A percentile compares a stretch with the other conserved stretches of the same genome.
Conservation (phyloP, 1,140 invertebrate species). For the Aphelenchoides besseyi region DNA sequence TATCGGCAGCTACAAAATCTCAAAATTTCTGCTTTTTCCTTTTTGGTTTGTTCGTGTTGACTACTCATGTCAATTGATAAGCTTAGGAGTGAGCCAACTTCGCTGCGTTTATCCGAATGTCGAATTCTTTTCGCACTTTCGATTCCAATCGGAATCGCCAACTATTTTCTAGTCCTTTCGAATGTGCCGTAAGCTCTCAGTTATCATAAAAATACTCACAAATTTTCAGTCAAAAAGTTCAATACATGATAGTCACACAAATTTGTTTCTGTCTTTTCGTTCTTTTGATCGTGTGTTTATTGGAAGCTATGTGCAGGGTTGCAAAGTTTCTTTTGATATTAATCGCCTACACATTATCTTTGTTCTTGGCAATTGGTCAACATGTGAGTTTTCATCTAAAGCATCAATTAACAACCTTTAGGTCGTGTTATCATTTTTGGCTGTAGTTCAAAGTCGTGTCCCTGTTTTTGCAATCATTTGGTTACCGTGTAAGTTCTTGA, state of each 20-base stretch:
- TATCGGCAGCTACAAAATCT: conserved; percentile 47
- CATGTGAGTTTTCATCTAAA: conserved; percentile 43
- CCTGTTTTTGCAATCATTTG: conserved; percentile 61
- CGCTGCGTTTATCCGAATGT: conserved; percentile 54
- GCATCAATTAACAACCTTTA: conserved; percentile 34
- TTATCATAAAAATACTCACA: not conserved
- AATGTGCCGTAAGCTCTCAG: conserved; percentile 44
- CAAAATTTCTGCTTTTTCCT: conserved; percentile 57
- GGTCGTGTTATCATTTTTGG: conserved; percentile 55
- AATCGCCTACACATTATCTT: conserved; percentile 49
- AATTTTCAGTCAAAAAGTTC: conserved; percentile 45
- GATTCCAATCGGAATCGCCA: conserved; percentile 45
- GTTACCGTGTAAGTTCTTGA: conserved; percentile 48
- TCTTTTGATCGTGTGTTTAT: conserved; percentile 48
- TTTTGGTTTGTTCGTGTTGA: too few relatives aligned
- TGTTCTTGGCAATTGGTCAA: conserved; percentile 60
- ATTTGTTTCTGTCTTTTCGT: conserved; percentile 36
- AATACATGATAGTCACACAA: conserved; percentile 39
- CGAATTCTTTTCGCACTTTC: conserved; percentile 49
- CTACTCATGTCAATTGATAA: conserved; percentile 14
- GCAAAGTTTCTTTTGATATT: conserved; percentile 44
- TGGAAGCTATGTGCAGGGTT: conserved; percentile 48
- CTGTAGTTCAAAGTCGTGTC: conserved; percentile 45
- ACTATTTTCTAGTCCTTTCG: conserved; percentile 46
- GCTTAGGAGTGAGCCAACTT: conserved; percentile 34